These are phyloP conservation scores for Chrysemys picta DNA, from an alignment of 2,113 vertebrate species.

Conservation along the genomic window DNA sequence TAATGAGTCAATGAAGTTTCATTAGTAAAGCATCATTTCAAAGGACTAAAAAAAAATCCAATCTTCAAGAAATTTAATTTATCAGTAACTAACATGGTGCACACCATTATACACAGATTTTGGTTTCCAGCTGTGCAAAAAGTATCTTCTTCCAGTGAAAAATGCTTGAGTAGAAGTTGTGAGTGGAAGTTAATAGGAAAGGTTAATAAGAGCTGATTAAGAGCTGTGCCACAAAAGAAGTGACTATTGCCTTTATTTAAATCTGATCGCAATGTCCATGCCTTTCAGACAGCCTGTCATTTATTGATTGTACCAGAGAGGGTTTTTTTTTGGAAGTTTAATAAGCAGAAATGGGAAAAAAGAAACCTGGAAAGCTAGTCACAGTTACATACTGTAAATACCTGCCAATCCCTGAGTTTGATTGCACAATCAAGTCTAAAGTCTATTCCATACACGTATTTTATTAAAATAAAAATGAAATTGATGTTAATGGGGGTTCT, in stretches of 20 bases:
- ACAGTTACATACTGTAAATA: accelerated
- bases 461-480: not conserved
- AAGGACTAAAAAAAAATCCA: slow-evolving; percentile 70
- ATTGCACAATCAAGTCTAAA: accelerated
- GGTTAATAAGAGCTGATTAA: slow-evolving; percentile 1
- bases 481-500: not conserved
- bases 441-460: not conserved
- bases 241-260: slow-evolving; percentile 15
- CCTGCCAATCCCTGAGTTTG: not conserved
- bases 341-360: not conserved
- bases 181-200: slow-evolving; percentile 15
- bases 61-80: slow-evolving; percentile 75
- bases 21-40: slow-evolving; percentile 75
- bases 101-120: slow-evolving; percentile 68
- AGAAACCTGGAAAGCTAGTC: not conserved
- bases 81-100: slow-evolving; percentile 78
- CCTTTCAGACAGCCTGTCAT: not conserved
- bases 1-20: slow-evolving; percentile 71
- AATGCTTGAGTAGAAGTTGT: not conserved
- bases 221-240: slow-evolving; percentile 9
- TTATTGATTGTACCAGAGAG: not conserved
- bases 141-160: not conserved
- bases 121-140: slow-evolving; percentile 68
- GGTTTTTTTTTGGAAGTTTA: not conserved
- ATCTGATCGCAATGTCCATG: not conserved